Conservation (phyloP, 2,113 vertebrate species). For the Hyperoodon ampullatus region DNA sequence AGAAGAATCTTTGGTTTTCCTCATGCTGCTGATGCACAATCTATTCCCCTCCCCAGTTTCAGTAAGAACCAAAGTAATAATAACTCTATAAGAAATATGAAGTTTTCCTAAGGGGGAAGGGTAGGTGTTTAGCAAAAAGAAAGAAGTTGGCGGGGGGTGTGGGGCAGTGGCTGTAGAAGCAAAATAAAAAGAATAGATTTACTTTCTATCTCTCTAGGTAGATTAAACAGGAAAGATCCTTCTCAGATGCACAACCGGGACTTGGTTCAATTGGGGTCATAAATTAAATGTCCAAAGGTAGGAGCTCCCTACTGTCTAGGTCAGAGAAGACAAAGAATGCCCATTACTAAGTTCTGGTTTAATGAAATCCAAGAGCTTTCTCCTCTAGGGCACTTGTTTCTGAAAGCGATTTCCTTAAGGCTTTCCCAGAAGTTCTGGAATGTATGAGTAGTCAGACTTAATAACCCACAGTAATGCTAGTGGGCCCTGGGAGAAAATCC, state of each 20-base stretch:
- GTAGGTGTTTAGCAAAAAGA: background rate
- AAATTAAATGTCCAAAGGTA: conserved; percentile 8
- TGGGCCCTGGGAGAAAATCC: background rate
- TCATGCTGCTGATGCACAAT: background rate
- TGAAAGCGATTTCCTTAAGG: conserved; percentile 32
- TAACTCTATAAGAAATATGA: background rate
- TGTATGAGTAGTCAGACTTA: background rate
- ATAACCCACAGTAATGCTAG: background rate
- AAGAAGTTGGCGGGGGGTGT: background rate
- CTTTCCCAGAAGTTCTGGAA: conserved; percentile 37
- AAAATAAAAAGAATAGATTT: conserved; percentile 30
- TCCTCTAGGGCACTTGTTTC: conserved; percentile 28
- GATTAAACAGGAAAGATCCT: conserved; percentile 16
- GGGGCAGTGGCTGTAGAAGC: background rate
- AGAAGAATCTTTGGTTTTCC: background rate
- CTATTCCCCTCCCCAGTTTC: background rate
- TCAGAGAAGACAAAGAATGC: background rate
- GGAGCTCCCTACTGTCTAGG: background rate
- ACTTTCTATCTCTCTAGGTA: background rate
- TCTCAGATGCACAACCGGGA: background rate
- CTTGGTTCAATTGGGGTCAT: background rate
- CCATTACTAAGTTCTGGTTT: background rate
- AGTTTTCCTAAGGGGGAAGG: background rate
- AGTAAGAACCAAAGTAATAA: conserved; percentile 31
- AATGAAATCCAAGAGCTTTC: background rate